phyloP scores from a whole-genome alignment of 2,888 invertebrate genomes.

The Sinelater perroti region DNA sequence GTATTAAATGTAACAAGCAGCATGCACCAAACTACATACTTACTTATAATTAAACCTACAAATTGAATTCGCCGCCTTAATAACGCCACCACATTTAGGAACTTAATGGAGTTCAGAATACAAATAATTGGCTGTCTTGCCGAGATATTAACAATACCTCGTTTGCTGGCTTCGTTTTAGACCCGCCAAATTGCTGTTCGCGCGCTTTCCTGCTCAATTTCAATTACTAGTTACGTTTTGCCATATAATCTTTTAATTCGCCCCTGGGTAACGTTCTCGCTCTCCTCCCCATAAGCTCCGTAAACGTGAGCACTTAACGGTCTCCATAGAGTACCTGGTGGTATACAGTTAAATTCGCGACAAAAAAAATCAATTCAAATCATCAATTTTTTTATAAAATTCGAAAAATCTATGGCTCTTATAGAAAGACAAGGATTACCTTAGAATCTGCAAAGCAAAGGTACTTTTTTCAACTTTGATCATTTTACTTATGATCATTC shows the following conservation, averaged over 20 bases:
- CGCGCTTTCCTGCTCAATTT: constrained; percentile 20
- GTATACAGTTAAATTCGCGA: no score
- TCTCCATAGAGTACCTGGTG: no score
- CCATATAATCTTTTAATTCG: constrained; percentile 13
- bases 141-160: constrained; percentile 32
- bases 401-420: no score
- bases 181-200: constrained; percentile 16
- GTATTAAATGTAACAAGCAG: constrained; percentile 42
- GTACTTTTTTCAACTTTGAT: no score
- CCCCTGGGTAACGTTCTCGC: no score
- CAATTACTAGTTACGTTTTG: constrained; percentile 5
- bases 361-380: no score
- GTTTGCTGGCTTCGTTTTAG: constrained; percentile 16
- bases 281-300: no score
- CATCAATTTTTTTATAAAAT: background rate
- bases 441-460: no score
- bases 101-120: constrained; percentile 36
- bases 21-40: constrained; percentile 40
- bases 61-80: constrained; percentile 40
- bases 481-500: no score
- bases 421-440: no score
- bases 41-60: constrained; percentile 41
- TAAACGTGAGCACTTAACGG: no score
- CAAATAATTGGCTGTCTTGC: constrained; percentile 35
- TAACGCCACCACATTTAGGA: constrained; percentile 35